These are phyloP conservation scores for Picus viridis DNA, from an alignment of 2,797 vertebrate species.

Conservation along the genomic window DNA sequence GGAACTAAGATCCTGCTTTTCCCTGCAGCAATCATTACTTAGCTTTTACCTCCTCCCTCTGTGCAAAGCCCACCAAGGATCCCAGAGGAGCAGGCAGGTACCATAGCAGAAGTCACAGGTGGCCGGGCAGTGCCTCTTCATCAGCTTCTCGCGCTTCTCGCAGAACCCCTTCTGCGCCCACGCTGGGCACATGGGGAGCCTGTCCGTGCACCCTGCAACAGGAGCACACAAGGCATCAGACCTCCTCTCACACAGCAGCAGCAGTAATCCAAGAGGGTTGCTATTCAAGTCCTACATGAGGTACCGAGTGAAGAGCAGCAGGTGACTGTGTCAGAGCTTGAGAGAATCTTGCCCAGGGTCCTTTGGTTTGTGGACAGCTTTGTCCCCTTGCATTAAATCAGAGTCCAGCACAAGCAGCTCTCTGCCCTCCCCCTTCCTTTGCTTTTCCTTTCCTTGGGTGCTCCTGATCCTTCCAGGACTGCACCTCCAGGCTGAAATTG, in stretches of 20 bases:
- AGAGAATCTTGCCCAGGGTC: no score
- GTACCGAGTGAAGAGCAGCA: not conserved
- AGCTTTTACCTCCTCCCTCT: not conserved
- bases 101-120: conserved; percentile 98
- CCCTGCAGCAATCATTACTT: not conserved
- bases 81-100: conserved; percentile 37
- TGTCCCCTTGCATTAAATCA: no score
- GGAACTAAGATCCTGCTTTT: not conserved
- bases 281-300: not conserved
- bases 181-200: conserved; percentile 87
- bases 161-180: conserved; percentile 94
- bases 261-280: not conserved
- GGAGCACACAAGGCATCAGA: not conserved
- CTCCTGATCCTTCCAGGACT: no score
- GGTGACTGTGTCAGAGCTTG: no score
- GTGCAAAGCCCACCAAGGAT: not conserved
- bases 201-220: conserved; percentile 90
- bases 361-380: no score
- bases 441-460: no score
- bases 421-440: no score
- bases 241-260: not conserved
- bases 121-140: conserved; percentile 95
- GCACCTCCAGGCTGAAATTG: no score
- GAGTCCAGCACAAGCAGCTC: no score
- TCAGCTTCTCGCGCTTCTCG: conserved; percentile 85